Conservation (phyloP, 2,113 vertebrate species). For the Mesocricetus auratus region DNA sequence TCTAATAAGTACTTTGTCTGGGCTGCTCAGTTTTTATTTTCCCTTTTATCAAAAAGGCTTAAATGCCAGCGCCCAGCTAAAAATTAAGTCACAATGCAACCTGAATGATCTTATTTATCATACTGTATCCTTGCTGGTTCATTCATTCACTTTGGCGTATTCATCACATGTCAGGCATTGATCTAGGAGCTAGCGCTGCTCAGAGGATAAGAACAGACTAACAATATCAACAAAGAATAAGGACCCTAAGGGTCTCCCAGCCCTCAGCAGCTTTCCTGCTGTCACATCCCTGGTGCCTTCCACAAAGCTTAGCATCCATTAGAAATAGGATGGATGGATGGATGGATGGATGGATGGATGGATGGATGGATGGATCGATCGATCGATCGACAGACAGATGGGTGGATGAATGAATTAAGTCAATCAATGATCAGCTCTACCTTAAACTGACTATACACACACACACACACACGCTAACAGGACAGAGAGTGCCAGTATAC, state of each 20-base stretch:
- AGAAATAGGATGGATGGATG: not conserved
- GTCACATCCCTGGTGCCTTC: not conserved
- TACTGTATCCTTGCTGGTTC: not conserved
- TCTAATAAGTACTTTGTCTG: conserved; percentile 46
- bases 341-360: not conserved
- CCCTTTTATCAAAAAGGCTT: conserved; percentile 26
- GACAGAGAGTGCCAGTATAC: not conserved
- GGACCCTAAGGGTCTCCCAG: not conserved
- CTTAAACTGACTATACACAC: not conserved
- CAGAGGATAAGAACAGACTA: not conserved
- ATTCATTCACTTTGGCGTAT: not conserved
- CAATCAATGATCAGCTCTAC: not conserved
- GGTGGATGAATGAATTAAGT: not conserved
- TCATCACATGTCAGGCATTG: not conserved
- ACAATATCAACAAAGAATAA: not conserved
- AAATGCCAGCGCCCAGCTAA: not conserved
- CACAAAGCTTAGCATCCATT: not conserved
- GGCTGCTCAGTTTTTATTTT: conserved; percentile 44
- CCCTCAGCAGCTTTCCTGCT: not conserved
- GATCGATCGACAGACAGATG: not conserved
- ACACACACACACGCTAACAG: not conserved
- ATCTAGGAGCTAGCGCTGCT: not conserved
- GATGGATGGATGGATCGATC: not conserved
- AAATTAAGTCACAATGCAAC: not conserved
- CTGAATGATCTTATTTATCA: not conserved